phyloP scores from a whole-genome alignment of 2,797 vertebrate genomes.

The Silurus aristotelis region DNA sequence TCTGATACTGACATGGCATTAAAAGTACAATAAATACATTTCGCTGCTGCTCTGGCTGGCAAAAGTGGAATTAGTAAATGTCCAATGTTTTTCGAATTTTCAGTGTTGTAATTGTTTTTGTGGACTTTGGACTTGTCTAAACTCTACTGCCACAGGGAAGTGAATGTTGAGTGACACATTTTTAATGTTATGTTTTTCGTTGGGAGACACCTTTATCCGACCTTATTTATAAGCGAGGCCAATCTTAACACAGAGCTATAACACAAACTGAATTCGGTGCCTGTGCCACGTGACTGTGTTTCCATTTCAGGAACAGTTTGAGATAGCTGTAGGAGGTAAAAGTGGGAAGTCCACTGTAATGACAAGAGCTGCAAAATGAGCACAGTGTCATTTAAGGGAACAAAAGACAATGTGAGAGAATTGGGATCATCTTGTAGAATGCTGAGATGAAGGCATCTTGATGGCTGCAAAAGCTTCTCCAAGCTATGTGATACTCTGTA shows the following conservation, averaged over 20 bases:
- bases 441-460: neutral
- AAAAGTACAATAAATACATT: no score
- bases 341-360: neutral
- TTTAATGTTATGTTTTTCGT: slow-evolving; percentile 7
- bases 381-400: neutral
- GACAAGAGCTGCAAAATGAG: neutral
- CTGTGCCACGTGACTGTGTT: neutral
- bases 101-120: slow-evolving; percentile 20
- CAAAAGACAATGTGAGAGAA: neutral
- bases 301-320: slow-evolving; percentile 7
- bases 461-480: neutral
- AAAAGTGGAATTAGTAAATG: slow-evolving; percentile 17
- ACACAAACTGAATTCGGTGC: neutral
- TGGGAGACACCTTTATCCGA: slow-evolving; percentile 1
- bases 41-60: neutral
- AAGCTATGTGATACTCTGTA: neutral
- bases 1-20: no score
- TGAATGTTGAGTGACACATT: neutral
- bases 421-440: neutral
- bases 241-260: neutral
- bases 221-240: slow-evolving; percentile 3
- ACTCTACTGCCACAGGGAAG: neutral
- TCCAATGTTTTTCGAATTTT: neutral
- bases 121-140: neutral
- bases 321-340: neutral